Conservation (phyloP, 2,113 vertebrate species). For the Vidua macroura region DNA sequence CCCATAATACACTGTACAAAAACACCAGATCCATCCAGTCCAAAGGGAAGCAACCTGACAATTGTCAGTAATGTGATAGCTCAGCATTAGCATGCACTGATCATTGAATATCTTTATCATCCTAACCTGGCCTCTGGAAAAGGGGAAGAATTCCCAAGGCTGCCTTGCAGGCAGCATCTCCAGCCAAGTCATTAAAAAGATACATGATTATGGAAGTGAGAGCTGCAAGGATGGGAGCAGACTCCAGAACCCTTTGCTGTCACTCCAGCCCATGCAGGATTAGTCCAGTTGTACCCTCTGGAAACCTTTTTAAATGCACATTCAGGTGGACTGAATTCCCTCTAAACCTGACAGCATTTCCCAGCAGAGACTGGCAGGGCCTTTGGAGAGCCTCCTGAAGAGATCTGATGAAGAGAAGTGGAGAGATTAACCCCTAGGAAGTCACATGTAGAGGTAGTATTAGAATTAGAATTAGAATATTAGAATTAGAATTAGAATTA, state of each 20-base stretch:
- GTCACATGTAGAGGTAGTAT: fast-evolving
- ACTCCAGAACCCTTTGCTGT: neutral
- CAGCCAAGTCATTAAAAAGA: slow-evolving; percentile 20
- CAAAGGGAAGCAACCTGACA: slow-evolving; percentile 44
- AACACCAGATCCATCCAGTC: slow-evolving; percentile 28
- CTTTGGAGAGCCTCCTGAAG: neutral
- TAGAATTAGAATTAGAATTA: neutral
- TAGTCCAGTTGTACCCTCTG: neutral
- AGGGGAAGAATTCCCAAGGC: slow-evolving; percentile 10
- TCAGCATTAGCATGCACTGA: slow-evolving; percentile 1
- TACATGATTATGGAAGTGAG: neutral
- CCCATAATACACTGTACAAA: slow-evolving; percentile 65
- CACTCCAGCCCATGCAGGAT: neutral
- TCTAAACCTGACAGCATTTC: neutral
- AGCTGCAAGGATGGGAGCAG: neutral
- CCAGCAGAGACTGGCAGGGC: neutral
- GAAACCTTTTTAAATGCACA: neutral
- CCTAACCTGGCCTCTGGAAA: slow-evolving; percentile 9
- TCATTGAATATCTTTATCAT: neutral
- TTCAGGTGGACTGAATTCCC: neutral
- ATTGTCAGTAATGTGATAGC: slow-evolving; percentile 31
- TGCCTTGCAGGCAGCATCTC: neutral
- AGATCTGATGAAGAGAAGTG: neutral
- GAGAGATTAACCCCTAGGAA: neutral
- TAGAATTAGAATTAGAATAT: neutral